Conservation (phyloP, 2,888 invertebrate genomes). For the Ptychoptera albimana region DNA sequence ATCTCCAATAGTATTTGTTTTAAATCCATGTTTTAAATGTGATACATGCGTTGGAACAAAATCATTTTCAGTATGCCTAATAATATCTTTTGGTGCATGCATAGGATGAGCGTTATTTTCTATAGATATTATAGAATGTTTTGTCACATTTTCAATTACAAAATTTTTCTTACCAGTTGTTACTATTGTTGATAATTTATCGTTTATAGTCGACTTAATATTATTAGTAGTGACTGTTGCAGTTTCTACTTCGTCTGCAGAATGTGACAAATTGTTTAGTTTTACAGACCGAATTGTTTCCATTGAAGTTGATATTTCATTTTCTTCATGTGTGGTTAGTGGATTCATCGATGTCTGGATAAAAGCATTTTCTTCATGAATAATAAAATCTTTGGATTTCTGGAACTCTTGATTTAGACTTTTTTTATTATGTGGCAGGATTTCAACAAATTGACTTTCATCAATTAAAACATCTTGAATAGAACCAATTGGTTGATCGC, state of each 20-base stretch:
- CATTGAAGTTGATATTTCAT: neutral
- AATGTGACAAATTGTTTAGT: neutral
- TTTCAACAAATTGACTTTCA: constrained; percentile 13
- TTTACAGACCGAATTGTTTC: neutral
- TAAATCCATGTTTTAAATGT: neutral
- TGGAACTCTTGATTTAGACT: constrained; percentile 20
- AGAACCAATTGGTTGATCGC: constrained; percentile 17
- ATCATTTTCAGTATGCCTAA: constrained; percentile 1
- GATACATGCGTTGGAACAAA: no score
- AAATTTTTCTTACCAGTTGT: constrained; percentile 1
- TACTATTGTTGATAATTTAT: neutral
- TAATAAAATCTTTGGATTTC: no score
- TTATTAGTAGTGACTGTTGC: neutral
- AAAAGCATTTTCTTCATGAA: no score
- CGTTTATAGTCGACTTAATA: no score
- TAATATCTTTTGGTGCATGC: constrained; percentile 15
- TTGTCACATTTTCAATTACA: constrained; percentile 4
- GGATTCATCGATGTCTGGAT: no score
- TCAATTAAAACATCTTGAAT: neutral
- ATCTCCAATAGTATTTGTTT: constrained; percentile 13
- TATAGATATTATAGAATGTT: constrained; percentile 4
- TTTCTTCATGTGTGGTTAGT: neutral
- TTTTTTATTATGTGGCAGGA: constrained; percentile 27
- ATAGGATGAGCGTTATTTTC: constrained; percentile 24
- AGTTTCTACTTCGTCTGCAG: neutral